These are phyloP conservation scores for Galeruca laticollis DNA, from an alignment of 2,888 invertebrate genomes.

Conservation along the genomic window DNA sequence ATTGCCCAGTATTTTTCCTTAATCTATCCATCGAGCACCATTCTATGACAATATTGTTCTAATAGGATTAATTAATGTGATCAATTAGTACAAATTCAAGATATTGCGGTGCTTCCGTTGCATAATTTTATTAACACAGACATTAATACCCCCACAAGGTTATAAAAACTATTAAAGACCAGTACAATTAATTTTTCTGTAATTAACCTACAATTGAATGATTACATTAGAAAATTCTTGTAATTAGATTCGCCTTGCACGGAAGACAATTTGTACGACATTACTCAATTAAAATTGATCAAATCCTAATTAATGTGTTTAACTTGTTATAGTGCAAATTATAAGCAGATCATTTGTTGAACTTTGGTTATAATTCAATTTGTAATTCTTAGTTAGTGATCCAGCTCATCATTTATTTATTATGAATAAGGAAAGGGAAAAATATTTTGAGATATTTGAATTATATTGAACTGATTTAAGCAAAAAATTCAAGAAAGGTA, in stretches of 20 bases:
- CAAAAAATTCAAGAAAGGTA: too few species aligned
- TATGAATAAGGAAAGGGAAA: too few species aligned
- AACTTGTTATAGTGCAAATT: neutral
- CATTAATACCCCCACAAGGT: neutral
- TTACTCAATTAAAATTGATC: constrained; percentile 10
- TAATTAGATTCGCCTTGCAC: constrained; percentile 18
- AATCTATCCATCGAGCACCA: too few species aligned
- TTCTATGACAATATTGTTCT: too few species aligned
- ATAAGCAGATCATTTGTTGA: neutral
- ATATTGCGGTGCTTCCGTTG: neutral
- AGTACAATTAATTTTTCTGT: neutral
- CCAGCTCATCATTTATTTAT: too few species aligned
- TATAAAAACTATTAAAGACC: neutral
- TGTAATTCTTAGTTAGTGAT: neutral
- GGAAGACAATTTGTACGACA: constrained; percentile 10
- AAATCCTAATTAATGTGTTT: constrained; percentile 1
- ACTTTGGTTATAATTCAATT: neutral
- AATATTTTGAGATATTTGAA: too few species aligned
- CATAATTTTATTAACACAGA: neutral
- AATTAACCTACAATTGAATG: constrained; percentile 9
- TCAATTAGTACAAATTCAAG: too few species aligned
- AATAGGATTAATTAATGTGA: too few species aligned
- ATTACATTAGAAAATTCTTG: constrained; percentile 12
- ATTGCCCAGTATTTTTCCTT: too few species aligned
- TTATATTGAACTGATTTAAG: too few species aligned